Evolutionary conservation across 2,113 vertebrate species (phyloP).

Genomic region (Leucoraja erinaceus): DNA sequence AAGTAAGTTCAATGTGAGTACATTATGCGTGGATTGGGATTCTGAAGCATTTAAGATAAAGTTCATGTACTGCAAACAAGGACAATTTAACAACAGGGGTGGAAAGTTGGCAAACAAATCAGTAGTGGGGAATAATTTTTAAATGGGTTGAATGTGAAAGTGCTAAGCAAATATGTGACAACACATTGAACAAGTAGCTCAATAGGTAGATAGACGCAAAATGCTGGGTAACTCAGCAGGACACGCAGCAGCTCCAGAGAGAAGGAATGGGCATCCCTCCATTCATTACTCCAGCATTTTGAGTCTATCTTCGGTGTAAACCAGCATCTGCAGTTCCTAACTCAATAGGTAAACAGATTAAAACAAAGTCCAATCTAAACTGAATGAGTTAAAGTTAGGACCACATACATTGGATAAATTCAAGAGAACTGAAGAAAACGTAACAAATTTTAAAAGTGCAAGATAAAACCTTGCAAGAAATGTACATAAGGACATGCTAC

Average conservation of each 20-base stretch:
- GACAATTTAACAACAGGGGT: not conserved
- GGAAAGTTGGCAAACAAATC: not conserved
- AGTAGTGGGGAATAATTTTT: not conserved
- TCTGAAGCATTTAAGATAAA: not conserved
- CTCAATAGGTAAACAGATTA: not conserved
- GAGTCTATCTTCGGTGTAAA: too few species aligned
- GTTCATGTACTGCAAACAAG: not conserved
- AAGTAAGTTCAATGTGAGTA: not conserved
- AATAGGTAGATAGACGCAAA: too few species aligned
- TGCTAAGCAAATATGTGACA: not conserved
- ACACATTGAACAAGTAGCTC: not conserved
- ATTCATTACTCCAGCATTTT: too few species aligned
- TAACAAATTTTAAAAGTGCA: not conserved
- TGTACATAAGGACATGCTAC: not conserved
- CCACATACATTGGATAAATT: not conserved
- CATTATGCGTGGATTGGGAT: not conserved
- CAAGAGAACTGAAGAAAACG: not conserved
- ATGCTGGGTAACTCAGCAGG: too few species aligned
- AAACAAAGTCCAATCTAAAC: not conserved
- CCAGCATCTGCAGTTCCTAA: too few species aligned
- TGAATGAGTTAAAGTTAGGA: not conserved
- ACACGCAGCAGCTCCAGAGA: too few species aligned
- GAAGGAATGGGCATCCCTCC: too few species aligned
- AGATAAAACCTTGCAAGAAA: not conserved
- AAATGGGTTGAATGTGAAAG: not conserved